Base-by-base conservation (phyloP, 2,888 invertebrate genomes). In the Vandiemenella viatica region DNA sequence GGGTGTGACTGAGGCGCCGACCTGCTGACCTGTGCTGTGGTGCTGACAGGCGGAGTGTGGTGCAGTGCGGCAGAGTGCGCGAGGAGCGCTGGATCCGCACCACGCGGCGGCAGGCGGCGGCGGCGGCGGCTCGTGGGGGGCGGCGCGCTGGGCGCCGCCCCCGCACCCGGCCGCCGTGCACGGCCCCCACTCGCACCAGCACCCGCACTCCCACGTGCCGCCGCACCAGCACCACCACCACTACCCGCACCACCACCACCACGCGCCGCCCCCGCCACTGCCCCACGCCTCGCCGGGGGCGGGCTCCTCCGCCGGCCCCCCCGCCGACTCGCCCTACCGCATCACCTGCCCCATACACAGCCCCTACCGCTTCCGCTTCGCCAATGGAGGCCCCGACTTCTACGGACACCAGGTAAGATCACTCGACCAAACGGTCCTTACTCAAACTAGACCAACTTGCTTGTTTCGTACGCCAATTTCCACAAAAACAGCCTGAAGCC, bases 321-420 rank as follows among this genome's bases (percentile, higher is more conserved):
- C 45, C 38, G 41, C 42, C 43, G 52, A 51, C 43, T 50, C 51
- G 38, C 55, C 52, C 16, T 52, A 53, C 46, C 68, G 69, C 60
- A 64, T 68, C 62, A 73, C 77, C 61, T 83, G 83, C 61, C 83
- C 83, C 43, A 80, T 83, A 61, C 83, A 83, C 68, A 82, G 81
- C 61, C 82, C 83, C 20, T 82, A 79, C 65, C 70, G 83, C 55
- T 81, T 77, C 62, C 67, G 74, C 53, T 71, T 69, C 61, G 67
- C 71, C 52, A 74, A 74, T 61, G 74, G 72, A 38, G 69, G 68
- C 21, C 65, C 68, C 37, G 72, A 72, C 50, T 70, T 65, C 56
- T 69, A 68, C 56, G 65, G 63, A 18, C 53, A 53, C 21, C 64
- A 55, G 45, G 32, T 32, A 32, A 32, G n/a, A n/a, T n/a, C n/a